Evolutionary conservation across 1,140 invertebrate species (phyloP).

Genomic region (Asbolus verrucosus): DNA sequence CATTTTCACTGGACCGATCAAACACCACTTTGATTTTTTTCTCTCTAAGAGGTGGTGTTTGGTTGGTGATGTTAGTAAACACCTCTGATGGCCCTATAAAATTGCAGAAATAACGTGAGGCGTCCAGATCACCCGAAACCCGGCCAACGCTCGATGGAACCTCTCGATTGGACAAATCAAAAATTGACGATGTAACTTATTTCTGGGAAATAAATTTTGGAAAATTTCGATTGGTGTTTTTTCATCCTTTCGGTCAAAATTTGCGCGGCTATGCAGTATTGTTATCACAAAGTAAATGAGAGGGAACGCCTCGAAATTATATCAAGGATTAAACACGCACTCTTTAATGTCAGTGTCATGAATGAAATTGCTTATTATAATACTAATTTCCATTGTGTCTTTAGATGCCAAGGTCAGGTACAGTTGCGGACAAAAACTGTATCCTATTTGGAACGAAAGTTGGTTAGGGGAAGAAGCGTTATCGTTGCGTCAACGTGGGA

Average conservation of each 20-base stretch:
- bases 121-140: conserved; percentile 15
- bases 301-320: conserved; percentile 5
- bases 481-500: conserved; percentile 12
- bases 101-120: conserved; percentile 28
- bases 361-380: neutral
- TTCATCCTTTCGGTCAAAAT: conserved; percentile 28
- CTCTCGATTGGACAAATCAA: conserved; percentile 9
- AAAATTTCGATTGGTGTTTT: conserved; percentile 27
- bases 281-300: too few species aligned
- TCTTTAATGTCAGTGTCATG: conserved; percentile 5
- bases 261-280: too few species aligned
- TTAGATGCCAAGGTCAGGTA: neutral
- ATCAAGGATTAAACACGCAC: conserved; percentile 4
- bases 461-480: neutral
- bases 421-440: neutral
- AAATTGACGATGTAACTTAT: conserved; percentile 15
- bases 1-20: neutral
- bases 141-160: conserved; percentile 13
- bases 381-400: neutral
- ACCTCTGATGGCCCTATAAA: conserved; percentile 32
- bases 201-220: conserved; percentile 24
- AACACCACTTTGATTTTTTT: conserved; percentile 11
- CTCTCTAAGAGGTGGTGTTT: conserved; percentile 8
- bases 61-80: conserved; percentile 8
- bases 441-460: neutral